These are phyloP conservation scores for Laspeyria flexula DNA, from an alignment of 2,888 invertebrate genomes.

Conservation along the genomic window DNA sequence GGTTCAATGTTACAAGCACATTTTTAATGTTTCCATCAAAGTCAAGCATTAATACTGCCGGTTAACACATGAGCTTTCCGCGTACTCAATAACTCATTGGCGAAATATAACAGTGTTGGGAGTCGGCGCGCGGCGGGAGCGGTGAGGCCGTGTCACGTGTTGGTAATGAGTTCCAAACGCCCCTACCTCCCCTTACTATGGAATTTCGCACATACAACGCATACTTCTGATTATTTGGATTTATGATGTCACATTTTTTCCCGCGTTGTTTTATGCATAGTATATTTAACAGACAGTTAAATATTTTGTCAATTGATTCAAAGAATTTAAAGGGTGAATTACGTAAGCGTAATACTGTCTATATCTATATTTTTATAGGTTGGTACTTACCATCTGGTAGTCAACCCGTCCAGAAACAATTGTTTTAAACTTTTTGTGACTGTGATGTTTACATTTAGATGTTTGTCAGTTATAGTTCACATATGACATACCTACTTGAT, in stretches of 20 bases:
- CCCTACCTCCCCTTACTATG: constrained; percentile 68
- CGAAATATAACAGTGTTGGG: constrained; percentile 72
- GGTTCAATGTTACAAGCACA: constrained; percentile 7
- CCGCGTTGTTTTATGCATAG: constrained; percentile 8
- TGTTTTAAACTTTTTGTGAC: too few species aligned
- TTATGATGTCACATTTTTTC: constrained; percentile 62
- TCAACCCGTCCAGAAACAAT: too few species aligned
- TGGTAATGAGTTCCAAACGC: constrained; percentile 80
- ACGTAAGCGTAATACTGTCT: too few species aligned
- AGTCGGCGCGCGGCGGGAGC: constrained; percentile 57
- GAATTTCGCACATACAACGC: constrained; percentile 81
- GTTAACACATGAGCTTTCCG: constrained; percentile 75
- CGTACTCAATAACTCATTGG: constrained; percentile 85
- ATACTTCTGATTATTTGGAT: constrained; percentile 77
- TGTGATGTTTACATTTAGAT: too few species aligned
- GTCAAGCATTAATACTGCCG: constrained; percentile 60
- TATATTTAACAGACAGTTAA: neutral
- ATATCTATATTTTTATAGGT: too few species aligned
- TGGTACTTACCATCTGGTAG: too few species aligned
- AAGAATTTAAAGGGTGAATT: too few species aligned
- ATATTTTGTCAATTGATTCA: neutral
- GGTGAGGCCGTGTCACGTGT: constrained; percentile 81
- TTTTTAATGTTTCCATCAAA: constrained; percentile 51
- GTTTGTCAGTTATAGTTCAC: too few species aligned
- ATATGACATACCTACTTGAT: too few species aligned